Percentiles rank a stretch among this genome's conserved stretches.
These are phyloP conservation scores for Periparus ater DNA, from an alignment of 2,797 vertebrate genomes.

Conservation along the genomic window DNA sequence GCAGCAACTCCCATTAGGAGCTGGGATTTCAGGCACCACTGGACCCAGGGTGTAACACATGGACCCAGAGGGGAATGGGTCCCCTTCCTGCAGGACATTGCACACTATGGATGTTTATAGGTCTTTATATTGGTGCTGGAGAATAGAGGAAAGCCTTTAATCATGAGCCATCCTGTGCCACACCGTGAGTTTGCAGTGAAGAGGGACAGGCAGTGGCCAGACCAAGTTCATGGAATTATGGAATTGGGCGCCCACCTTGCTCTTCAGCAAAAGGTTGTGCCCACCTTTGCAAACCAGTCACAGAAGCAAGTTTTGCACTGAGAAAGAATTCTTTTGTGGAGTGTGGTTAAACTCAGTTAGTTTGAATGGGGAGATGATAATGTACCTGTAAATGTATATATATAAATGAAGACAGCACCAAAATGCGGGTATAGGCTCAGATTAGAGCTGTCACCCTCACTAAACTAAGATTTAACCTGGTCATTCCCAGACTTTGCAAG, in stretches of 20 bases:
- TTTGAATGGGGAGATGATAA: neutral
- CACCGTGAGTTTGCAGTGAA: rapidly evolving
- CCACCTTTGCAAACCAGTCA: neutral
- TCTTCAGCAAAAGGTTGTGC: neutral
- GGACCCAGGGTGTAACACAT: rapidly evolving
- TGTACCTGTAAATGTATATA: rapidly evolving
- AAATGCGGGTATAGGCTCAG: neutral
- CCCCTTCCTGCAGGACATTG: neutral
- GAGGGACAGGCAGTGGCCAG: neutral
- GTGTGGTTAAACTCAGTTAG: rapidly evolving
- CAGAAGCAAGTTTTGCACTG: neutral
- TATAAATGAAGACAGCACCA: neutral
- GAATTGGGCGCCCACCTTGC: neutral
- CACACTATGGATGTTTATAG: neutral
- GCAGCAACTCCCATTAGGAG: neutral
- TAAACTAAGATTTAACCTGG: neutral
- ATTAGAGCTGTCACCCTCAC: neutral
- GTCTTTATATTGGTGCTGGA: neutral
- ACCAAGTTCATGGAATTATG: neutral
- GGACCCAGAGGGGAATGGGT: neutral
- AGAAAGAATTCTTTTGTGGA: rapidly evolving
- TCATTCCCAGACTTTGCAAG: rapidly evolving
- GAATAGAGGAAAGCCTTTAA: neutral
- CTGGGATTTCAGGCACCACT: neutral
- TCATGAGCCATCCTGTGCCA: neutral